phyloP scores from a whole-genome alignment of 1,140 invertebrate genomes.

The Bombus confusus region DNA sequence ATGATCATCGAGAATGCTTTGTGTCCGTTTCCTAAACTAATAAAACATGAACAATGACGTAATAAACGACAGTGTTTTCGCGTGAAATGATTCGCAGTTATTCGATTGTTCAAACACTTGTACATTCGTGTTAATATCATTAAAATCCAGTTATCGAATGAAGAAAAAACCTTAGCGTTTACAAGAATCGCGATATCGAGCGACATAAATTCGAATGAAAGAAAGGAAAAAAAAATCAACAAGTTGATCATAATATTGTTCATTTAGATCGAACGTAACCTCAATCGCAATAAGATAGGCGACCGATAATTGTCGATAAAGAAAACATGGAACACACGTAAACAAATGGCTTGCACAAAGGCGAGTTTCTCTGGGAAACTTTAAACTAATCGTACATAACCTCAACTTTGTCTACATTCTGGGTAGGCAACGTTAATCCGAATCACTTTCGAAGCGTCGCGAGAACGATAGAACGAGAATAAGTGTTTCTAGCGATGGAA shows the following conservation, averaged over 20 bases:
- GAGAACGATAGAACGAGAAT: conserved; percentile 1
- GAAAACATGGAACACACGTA: conserved; percentile 34
- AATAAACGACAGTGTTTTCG: conserved; percentile 23
- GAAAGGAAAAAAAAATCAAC: conserved; percentile 21
- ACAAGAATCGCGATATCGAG: background rate
- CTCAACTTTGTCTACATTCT: conserved; percentile 53
- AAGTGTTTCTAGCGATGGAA: no score
- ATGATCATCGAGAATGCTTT: conserved; percentile 40
- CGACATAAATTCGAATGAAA: background rate
- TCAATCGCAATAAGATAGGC: conserved; percentile 22
- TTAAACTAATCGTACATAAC: conserved; percentile 56
- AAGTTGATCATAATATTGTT: conserved; percentile 23
- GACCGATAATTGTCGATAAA: conserved; percentile 19
- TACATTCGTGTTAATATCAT: background rate
- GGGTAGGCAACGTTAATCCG: conserved; percentile 2
- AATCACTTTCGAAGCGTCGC: conserved; percentile 17
- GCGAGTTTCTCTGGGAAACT: conserved; percentile 33
- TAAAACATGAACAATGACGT: conserved; percentile 51
- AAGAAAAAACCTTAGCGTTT: background rate
- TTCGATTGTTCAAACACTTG: background rate
- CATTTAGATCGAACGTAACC: conserved; percentile 28
- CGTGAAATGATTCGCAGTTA: conserved; percentile 3
- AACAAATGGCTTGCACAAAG: conserved; percentile 41
- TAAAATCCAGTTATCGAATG: background rate
- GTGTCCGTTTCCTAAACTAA: conserved; percentile 33